Evolutionary conservation across 2,113 vertebrate genomes (phyloP).

Genomic region (Acrocephalus kingi): DNA sequence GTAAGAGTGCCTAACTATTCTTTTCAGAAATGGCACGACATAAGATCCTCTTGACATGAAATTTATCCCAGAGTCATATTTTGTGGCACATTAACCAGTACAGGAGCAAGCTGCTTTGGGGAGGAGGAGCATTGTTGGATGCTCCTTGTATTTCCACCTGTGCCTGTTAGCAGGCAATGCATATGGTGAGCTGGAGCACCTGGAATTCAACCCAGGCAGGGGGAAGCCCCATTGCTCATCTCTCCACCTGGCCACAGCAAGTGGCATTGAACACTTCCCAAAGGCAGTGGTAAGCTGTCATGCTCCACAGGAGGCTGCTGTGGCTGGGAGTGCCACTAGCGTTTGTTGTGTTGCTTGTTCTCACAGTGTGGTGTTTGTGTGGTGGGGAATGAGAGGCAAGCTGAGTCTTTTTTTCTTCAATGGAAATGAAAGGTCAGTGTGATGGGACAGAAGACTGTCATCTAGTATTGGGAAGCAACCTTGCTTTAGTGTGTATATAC

Average conservation of each 20-base stretch:
- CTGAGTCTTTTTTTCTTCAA: neutral
- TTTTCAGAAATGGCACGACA: neutral
- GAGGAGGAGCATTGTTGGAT: neutral
- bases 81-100: neutral
- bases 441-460: neutral
- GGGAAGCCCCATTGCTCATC: neutral
- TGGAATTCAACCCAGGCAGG: neutral
- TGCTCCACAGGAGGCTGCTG: neutral
- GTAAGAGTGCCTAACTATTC: neutral
- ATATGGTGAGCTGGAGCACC: accelerated
- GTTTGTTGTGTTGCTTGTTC: neutral
- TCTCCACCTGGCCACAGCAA: accelerated
- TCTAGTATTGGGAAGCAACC: neutral
- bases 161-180: neutral
- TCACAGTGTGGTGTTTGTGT: neutral
- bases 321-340: accelerated
- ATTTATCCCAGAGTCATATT: neutral
- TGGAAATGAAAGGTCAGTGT: neutral
- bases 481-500: neutral
- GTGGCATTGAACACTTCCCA: neutral
- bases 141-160: neutral
- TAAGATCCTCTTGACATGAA: neutral
- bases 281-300: neutral
- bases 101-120: neutral
- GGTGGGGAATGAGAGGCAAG: neutral